phyloP scores from a whole-genome alignment of 1,140 invertebrate genomes.

The Heterodera schachtii region DNA sequence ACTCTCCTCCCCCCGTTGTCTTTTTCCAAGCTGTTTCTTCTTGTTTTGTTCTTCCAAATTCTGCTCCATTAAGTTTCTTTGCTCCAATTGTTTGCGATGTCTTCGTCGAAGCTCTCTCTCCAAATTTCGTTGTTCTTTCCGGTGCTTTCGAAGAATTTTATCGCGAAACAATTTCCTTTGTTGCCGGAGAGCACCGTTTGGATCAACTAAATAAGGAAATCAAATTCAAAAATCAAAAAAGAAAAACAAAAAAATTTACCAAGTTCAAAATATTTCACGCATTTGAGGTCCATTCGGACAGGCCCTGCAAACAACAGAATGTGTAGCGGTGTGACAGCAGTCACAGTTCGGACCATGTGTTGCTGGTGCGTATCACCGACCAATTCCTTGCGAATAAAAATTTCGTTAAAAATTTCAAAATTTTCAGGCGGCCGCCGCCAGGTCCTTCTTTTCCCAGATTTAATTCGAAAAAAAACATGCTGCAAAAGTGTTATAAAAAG shows the following conservation, averaged over 20 bases:
- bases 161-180: neutral
- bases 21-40: neutral
- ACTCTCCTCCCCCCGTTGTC: neutral
- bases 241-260: conserved; percentile 27
- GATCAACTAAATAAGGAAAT: conserved; percentile 26
- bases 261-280: conserved; percentile 50
- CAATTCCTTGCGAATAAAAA: conserved; percentile 28
- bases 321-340: conserved; percentile 54
- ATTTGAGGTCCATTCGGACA: conserved; percentile 40
- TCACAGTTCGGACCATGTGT: conserved; percentile 53
- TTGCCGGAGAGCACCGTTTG: neutral
- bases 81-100: neutral
- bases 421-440: conserved; percentile 28
- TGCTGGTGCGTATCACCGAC: conserved; percentile 18
- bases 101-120: neutral
- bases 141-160: conserved; percentile 1
- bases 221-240: neutral
- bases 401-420: conserved; percentile 35
- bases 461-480: too few relatives aligned
- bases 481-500: too few relatives aligned
- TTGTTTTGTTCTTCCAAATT: neutral
- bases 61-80: neutral
- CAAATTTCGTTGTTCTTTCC: conserved; percentile 15
- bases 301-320: conserved; percentile 59
- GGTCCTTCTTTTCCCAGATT: conserved; percentile 24